Evolutionary conservation across 1,140 invertebrate genomes (phyloP).

Genomic region (Rhopalosiphum maidis): DNA sequence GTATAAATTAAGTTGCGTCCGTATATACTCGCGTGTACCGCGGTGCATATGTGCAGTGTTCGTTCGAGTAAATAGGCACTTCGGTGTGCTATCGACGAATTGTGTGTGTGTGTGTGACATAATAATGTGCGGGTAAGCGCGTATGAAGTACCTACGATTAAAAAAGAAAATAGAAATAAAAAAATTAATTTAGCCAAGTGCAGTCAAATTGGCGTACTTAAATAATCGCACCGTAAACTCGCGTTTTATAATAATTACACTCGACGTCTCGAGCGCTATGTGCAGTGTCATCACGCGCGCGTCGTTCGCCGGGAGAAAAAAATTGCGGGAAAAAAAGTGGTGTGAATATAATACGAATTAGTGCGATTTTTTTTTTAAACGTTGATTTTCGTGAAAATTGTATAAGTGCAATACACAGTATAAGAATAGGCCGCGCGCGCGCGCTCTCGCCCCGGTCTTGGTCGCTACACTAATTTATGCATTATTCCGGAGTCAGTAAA

Average conservation of each 20-base stretch:
- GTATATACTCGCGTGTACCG: background rate
- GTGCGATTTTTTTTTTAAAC: background rate
- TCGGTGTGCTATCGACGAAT: background rate
- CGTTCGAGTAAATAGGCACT: background rate
- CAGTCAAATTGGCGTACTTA: background rate
- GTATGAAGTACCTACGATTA: background rate
- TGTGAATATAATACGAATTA: background rate
- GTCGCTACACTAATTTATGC: constrained; percentile 44
- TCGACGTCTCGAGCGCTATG: background rate
- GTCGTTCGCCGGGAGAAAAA: background rate
- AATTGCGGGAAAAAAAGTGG: background rate
- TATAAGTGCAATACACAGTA: background rate
- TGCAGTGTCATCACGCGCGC: background rate
- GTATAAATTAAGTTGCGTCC: background rate
- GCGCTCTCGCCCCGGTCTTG: background rate
- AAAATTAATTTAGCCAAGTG: background rate
- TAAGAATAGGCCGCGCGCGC: too few species aligned
- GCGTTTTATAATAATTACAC: background rate
- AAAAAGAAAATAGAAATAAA: background rate
- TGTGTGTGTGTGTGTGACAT: background rate
- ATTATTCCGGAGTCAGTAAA: constrained; percentile 26
- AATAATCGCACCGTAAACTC: background rate
- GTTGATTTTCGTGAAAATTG: background rate
- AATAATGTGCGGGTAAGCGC: too few species aligned
- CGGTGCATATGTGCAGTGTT: background rate